Conservation (phyloP, 2,113 vertebrate species). For the Hemiprocne comata region DNA sequence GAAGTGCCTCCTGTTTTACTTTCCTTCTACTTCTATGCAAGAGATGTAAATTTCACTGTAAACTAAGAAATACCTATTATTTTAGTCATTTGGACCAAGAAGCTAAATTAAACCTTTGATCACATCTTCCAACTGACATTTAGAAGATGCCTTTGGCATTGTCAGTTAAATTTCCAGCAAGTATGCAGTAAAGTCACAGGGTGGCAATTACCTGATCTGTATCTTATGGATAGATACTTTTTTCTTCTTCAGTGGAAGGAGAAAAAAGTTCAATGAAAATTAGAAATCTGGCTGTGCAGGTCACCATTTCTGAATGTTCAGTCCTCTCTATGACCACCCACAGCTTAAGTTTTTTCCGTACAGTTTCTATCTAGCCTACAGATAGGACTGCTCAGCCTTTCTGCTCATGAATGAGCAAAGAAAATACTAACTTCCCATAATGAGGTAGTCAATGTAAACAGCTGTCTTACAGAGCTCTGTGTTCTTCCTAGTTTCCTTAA, state of each 20-base stretch:
- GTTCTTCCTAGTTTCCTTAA: neutral
- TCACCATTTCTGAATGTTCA: neutral
- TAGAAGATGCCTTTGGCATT: neutral
- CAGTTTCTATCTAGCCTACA: neutral
- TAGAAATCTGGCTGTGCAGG: neutral
- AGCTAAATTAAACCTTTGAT: neutral
- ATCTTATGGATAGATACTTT: neutral
- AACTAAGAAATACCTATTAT: neutral
- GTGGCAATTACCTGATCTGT: neutral
- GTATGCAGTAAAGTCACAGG: neutral
- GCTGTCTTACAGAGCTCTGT: neutral
- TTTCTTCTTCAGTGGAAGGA: neutral
- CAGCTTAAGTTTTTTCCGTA: neutral
- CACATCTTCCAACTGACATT: neutral
- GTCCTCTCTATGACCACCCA: neutral
- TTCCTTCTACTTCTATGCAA: neutral
- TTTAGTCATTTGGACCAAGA: neutral
- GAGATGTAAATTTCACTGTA: neutral
- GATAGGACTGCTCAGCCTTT: neutral
- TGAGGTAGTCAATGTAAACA: neutral
- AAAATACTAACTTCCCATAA: neutral
- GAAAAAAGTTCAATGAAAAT: neutral
- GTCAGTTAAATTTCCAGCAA: neutral
- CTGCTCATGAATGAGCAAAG: neutral
- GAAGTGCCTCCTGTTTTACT: neutral